phyloP scores from a whole-genome alignment of 2,797 vertebrate genomes.

The Arctocebus calabarensis region DNA sequence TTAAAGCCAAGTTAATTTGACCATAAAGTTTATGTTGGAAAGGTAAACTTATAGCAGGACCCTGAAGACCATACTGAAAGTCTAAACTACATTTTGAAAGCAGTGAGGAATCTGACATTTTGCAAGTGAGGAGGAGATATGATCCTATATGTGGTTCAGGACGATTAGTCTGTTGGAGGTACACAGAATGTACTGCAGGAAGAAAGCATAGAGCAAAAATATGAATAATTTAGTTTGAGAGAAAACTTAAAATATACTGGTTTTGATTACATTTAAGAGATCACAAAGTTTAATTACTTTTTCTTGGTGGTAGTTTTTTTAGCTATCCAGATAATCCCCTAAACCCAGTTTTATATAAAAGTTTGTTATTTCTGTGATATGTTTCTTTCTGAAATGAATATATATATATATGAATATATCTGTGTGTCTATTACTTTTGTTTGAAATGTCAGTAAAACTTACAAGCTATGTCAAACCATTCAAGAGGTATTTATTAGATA shows the following conservation, averaged over 20 bases:
- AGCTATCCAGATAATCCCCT: neutral
- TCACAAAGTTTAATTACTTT: neutral
- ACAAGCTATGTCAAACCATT: neutral
- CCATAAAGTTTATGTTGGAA: neutral
- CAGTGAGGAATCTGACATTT: neutral
- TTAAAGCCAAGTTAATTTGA: constrained; percentile 44
- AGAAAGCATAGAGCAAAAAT: neutral
- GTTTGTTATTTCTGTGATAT: neutral
- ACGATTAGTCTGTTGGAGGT: neutral
- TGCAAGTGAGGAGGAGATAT: too few species aligned
- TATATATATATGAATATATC: too few species aligned
- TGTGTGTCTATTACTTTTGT: neutral
- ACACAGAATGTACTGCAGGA: neutral
- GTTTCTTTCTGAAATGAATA: neutral
- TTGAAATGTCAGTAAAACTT: constrained; percentile 17
- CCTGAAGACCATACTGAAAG: neutral
- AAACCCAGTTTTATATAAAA: constrained; percentile 45
- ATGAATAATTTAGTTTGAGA: neutral
- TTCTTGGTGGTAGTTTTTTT: constrained; percentile 15
- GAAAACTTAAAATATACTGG: neutral
- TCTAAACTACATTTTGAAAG: neutral
- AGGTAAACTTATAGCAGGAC: neutral
- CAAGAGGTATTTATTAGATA: neutral
- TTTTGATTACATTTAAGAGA: neutral
- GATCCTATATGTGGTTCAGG: neutral